These are phyloP conservation scores for Habropoda laboriosa DNA, from an alignment of 1,140 invertebrate genomes.

Conservation along the genomic window DNA sequence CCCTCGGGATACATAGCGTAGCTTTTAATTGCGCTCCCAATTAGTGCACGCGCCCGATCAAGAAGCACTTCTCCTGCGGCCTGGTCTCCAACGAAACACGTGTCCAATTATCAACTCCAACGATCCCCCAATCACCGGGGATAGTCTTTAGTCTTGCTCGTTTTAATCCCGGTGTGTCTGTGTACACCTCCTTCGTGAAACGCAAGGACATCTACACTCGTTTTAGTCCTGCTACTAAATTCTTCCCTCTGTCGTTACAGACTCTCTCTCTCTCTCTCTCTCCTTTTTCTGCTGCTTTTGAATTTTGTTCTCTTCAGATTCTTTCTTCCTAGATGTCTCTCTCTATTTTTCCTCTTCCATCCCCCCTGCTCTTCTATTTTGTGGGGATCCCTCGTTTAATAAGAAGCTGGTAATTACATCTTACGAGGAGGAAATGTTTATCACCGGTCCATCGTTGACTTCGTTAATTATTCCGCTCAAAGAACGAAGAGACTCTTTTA, in stretches of 20 bases:
- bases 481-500: neutral
- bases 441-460: neutral
- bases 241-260: too few species aligned
- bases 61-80: constrained; percentile 67
- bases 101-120: constrained; percentile 78
- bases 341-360: neutral
- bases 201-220: neutral
- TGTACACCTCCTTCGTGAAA: neutral
- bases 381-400: neutral
- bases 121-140: constrained; percentile 30
- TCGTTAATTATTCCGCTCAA: constrained; percentile 2
- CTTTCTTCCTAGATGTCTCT: neutral
- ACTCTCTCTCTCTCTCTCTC: neutral
- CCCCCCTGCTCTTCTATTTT: neutral
- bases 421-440: neutral
- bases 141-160: neutral
- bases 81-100: constrained; percentile 69
- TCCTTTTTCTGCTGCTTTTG: neutral
- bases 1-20: constrained; percentile 54
- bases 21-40: constrained; percentile 80
- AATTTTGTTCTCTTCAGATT: neutral
- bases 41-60: constrained; percentile 77
- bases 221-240: too few species aligned
- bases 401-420: neutral
- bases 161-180: neutral